Percentiles rank a stretch among this genome's conserved stretches.
These are phyloP conservation scores for Osmerus eperlanus DNA, from an alignment of 2,113 vertebrate genomes.

Conservation along the genomic window DNA sequence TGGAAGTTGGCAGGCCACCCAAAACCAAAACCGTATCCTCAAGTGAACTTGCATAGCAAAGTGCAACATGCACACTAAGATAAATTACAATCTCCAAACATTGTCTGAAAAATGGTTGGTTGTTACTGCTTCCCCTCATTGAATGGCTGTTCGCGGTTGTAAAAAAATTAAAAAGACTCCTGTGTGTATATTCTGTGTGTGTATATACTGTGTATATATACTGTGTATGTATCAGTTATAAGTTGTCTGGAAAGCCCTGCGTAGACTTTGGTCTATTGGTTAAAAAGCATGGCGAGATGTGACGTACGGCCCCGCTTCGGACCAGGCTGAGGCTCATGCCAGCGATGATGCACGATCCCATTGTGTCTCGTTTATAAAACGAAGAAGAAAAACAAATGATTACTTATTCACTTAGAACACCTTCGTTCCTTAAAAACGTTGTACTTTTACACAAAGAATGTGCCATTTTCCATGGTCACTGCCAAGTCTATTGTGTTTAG, in stretches of 20 bases:
- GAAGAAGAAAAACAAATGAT: constrained; percentile 15
- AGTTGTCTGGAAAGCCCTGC: constrained; percentile 28
- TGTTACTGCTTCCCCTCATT: too few relatives aligned
- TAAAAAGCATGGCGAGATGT: constrained; percentile 88
- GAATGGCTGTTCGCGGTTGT: too few relatives aligned
- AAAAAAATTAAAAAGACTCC: too few relatives aligned
- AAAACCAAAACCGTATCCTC: constrained; percentile 75
- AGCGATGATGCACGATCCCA: constrained; percentile 66
- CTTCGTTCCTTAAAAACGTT: background rate
- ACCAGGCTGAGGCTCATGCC: constrained; percentile 69
- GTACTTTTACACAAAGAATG: constrained; percentile 12
- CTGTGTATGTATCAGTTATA: constrained; percentile 9
- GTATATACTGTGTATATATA: background rate
- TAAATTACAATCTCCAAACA: constrained; percentile 42
- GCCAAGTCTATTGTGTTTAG: background rate
- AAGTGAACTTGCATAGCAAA: constrained; percentile 70
- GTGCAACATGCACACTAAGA: constrained; percentile 65
- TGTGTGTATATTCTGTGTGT: too few relatives aligned
- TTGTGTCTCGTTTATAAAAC: constrained; percentile 53
- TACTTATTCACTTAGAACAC: background rate
- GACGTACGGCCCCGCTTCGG: constrained; percentile 84
- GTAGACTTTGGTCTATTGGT: constrained; percentile 79
- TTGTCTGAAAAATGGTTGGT: background rate
- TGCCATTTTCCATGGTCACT: background rate
- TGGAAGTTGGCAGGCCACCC: constrained; percentile 73